These are phyloP conservation scores for Uropsilus gracilis DNA, from an alignment of 2,113 vertebrate species.

Conservation along the genomic window DNA sequence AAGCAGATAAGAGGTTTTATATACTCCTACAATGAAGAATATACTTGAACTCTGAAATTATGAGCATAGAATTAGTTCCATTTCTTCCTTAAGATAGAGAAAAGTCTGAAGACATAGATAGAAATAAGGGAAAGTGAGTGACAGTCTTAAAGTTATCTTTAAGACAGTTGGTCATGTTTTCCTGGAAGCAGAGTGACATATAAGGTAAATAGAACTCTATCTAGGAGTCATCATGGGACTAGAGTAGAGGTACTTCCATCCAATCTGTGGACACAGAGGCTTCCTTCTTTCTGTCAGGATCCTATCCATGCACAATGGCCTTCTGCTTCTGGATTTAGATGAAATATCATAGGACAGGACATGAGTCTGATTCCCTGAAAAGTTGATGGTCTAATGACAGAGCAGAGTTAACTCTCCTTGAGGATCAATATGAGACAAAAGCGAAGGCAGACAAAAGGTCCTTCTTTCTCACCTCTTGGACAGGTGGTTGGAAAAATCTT, in stretches of 20 bases:
- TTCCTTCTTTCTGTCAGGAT: neutral
- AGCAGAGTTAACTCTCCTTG: neutral
- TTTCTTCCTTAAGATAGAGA: neutral
- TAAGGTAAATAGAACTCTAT: neutral
- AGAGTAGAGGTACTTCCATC: neutral
- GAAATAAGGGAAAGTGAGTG: neutral
- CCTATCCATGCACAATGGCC: neutral
- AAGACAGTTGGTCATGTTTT: neutral
- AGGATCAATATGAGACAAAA: neutral
- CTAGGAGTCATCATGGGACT: neutral
- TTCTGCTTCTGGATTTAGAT: neutral
- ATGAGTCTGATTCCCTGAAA: neutral
- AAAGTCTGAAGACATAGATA: neutral
- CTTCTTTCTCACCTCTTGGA: neutral
- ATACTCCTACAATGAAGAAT: neutral
- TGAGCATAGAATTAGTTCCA: neutral
- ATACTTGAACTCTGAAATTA: neutral
- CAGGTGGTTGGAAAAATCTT: neutral
- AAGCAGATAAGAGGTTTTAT: neutral
- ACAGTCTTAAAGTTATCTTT: neutral
- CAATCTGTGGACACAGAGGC: neutral
- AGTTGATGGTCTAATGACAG: neutral
- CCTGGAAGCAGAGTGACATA: neutral
- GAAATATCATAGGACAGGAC: neutral
- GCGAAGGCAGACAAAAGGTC: neutral